These are phyloP conservation scores for Dipodomys stephensi DNA, from an alignment of 2,113 vertebrate genomes.

Conservation along the genomic window DNA sequence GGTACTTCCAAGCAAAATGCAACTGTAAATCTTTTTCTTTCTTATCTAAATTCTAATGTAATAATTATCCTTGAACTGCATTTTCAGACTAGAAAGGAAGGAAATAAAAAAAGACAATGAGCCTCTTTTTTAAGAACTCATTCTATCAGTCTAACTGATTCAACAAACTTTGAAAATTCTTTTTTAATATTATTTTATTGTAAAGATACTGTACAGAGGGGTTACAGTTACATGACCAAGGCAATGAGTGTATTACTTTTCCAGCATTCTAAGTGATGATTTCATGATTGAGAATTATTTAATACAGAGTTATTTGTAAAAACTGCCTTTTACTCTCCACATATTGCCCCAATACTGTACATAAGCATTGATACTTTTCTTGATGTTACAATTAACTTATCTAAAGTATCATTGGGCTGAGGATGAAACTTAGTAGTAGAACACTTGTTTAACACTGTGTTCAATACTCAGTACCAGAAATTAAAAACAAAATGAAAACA, in stretches of 20 bases:
- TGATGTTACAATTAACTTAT: not conserved
- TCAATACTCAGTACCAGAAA: not conserved
- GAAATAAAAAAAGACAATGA: not conserved
- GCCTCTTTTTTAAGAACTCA: not conserved
- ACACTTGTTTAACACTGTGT: not conserved
- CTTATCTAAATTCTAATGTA: not conserved
- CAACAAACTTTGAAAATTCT: not conserved
- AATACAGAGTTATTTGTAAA: slow-evolving; percentile 32
- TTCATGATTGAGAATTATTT: not conserved
- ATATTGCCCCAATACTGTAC: not conserved
- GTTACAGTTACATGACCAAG: no score
- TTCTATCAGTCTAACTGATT: not conserved
- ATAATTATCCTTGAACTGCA: not conserved
- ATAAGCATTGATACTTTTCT: not conserved
- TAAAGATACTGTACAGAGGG: no score
- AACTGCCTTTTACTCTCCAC: not conserved
- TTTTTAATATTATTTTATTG: no score
- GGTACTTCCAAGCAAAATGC: not conserved
- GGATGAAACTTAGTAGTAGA: not conserved
- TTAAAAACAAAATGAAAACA: not conserved
- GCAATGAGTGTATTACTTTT: no score
- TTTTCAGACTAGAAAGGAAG: not conserved
- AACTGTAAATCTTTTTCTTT: not conserved
- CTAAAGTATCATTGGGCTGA: not conserved
- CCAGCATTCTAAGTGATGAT: not conserved